These are phyloP conservation scores for Otocyon megalotis DNA, from an alignment of 2,113 vertebrate genomes.

Conservation along the genomic window DNA sequence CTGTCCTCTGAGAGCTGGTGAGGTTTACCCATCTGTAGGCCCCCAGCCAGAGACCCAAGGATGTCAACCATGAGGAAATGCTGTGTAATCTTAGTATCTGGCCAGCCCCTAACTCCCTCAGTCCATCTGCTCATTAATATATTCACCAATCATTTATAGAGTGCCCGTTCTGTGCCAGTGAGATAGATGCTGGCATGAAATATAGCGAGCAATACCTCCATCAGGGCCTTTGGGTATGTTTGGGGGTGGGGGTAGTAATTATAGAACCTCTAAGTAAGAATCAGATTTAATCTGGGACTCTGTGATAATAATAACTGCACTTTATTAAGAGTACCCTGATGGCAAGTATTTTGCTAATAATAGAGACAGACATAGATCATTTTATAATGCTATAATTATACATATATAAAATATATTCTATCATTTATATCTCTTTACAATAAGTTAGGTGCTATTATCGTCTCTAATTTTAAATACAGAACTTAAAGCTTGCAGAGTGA, in stretches of 20 bases:
- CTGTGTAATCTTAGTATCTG: neutral
- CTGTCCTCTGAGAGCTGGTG: neutral
- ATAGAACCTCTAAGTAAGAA: neutral
- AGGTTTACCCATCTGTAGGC: neutral
- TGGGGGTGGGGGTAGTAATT: neutral
- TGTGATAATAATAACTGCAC: neutral
- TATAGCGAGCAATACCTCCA: neutral
- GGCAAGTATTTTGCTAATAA: slow-evolving; percentile 27
- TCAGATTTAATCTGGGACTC: neutral
- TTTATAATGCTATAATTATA: neutral
- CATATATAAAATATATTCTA: neutral
- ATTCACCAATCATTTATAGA: neutral
- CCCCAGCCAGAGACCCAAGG: neutral
- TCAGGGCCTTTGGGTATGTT: neutral
- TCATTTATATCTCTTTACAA: neutral
- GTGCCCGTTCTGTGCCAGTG: neutral
- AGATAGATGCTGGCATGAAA: neutral
- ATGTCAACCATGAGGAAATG: neutral
- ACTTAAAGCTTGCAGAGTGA: neutral
- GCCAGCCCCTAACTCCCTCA: neutral
- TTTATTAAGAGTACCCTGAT: neutral
- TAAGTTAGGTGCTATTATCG: neutral
- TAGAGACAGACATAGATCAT: neutral
- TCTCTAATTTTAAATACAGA: neutral
- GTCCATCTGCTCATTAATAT: neutral